Base-by-base conservation (phyloP, 2,113 vertebrate species). In the Lophura nycthemera region DNA sequence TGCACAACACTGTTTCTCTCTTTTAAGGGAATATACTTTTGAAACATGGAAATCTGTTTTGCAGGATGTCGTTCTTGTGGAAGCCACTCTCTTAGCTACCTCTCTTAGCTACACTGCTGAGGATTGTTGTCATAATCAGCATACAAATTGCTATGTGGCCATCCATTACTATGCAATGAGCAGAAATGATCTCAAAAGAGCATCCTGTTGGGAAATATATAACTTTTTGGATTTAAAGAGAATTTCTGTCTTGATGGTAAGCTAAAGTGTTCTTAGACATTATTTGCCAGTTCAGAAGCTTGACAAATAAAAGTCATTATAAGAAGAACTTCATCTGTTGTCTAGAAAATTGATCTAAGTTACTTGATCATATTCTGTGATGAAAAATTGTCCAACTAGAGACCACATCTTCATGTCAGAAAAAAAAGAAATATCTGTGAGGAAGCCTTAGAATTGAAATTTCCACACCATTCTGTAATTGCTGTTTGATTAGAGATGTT, bases 1-100 rank as follows among this genome's bases (percentile, higher is more conserved):
- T 6, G 3, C 6, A 42, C 6, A 80, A 1, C 1, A 9, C 9
- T 52, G 11, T 6, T 3, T 63, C 21, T 81, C 3, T 50, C 45
- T 74, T 71, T 30, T 18, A 45, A 54, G 11, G 13, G 5, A 54
- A 5, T 43, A 3, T 30, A 30, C 27, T 67, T 74, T 42, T 67
- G 42, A 87, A 84, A 66, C 10, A 3, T 59, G 13, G 6, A 77
- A 88, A 50, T 73, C 42, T 52, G 3, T 54, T 89, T 79, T 43
- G 25, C 32, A 32, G 32, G 5, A 14, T 34, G 27, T 17, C 2
- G 1, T 50, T 6, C 2, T n/a, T n/a, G 7, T 52, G 45, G 54
- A 82, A 67, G 22, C 17, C n/a, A 29, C 64, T 82, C 30, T 38
- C 36, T 0, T 1, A 85, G 34, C 3, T 47, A 15, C 21, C 38